Percentiles rank a stretch among this genome's conserved stretches.
These are phyloP conservation scores for Thinocorus orbignyianus DNA, from an alignment of 2,113 vertebrate species.

Conservation along the genomic window DNA sequence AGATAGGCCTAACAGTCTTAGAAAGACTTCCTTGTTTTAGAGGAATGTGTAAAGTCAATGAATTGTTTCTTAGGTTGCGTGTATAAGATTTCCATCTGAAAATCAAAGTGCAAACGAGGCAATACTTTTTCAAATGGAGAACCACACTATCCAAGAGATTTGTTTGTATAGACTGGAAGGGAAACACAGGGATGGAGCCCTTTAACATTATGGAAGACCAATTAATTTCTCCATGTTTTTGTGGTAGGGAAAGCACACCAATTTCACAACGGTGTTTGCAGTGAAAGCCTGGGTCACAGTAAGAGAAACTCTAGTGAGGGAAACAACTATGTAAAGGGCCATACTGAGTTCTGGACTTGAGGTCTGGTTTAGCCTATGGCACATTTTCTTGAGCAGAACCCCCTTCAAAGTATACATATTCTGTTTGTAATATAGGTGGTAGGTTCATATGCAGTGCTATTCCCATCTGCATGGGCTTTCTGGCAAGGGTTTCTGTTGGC, in stretches of 20 bases:
- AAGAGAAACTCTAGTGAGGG: neutral
- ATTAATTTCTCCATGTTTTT: neutral
- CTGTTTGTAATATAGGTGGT: neutral
- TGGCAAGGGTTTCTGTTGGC: neutral
- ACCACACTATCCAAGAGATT: neutral
- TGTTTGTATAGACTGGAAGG: neutral
- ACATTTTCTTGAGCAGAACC: rapidly evolving
- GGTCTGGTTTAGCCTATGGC: neutral
- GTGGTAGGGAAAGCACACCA: neutral
- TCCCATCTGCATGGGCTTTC: neutral
- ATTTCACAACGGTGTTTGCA: neutral
- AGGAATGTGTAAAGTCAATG: neutral
- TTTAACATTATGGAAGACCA: neutral
- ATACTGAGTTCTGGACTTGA: neutral
- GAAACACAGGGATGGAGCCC: neutral
- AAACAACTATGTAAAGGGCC: neutral
- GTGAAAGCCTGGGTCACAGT: neutral
- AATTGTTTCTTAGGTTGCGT: neutral
- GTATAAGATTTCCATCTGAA: neutral
- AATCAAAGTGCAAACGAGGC: neutral
- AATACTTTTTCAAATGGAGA: neutral
- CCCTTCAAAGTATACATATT: rapidly evolving
- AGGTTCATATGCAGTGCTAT: neutral
- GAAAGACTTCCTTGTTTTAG: neutral
- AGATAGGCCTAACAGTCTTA: neutral